Evolutionary conservation across 2,888 invertebrate species (phyloP).

Genomic region (Boloria selene): DNA sequence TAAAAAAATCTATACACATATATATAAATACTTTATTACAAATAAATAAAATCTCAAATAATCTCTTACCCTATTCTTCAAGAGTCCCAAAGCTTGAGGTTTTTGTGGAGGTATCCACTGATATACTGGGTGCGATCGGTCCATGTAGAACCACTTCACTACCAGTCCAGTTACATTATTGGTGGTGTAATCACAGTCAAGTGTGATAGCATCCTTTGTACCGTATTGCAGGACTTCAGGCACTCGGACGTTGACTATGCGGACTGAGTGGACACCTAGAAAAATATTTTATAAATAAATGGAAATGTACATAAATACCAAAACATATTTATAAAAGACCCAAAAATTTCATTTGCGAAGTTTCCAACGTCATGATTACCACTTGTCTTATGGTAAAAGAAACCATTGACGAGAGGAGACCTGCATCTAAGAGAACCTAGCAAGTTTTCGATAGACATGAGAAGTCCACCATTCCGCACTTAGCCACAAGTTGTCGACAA

Average conservation of each 20-base stretch:
- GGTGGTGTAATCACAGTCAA: constrained; percentile 88
- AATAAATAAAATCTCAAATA: too few species aligned
- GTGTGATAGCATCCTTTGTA: constrained; percentile 80
- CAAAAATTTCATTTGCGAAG: too few species aligned
- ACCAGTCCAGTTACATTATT: constrained; percentile 86
- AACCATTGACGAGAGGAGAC: too few species aligned
- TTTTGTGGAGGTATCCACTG: constrained; percentile 89
- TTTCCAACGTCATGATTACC: too few species aligned
- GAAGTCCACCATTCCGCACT: too few species aligned
- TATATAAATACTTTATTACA: not conserved
- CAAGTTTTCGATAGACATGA: too few species aligned
- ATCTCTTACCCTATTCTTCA: constrained; percentile 64
- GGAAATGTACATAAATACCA: too few species aligned
- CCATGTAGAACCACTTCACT: constrained; percentile 89
- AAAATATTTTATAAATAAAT: constrained; percentile 15
- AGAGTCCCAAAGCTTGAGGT: constrained; percentile 84
- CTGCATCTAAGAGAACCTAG: too few species aligned
- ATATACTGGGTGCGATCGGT: constrained; percentile 86
- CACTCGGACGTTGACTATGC: constrained; percentile 83
- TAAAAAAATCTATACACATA: not conserved
- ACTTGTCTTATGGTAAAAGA: too few species aligned
- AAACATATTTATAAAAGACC: too few species aligned
- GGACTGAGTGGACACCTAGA: constrained; percentile 81
- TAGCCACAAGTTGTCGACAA: too few species aligned
- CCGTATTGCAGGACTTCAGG: constrained; percentile 84